Conservation (phyloP, 2,797 vertebrate genomes). For the Tragopan temminckii region DNA sequence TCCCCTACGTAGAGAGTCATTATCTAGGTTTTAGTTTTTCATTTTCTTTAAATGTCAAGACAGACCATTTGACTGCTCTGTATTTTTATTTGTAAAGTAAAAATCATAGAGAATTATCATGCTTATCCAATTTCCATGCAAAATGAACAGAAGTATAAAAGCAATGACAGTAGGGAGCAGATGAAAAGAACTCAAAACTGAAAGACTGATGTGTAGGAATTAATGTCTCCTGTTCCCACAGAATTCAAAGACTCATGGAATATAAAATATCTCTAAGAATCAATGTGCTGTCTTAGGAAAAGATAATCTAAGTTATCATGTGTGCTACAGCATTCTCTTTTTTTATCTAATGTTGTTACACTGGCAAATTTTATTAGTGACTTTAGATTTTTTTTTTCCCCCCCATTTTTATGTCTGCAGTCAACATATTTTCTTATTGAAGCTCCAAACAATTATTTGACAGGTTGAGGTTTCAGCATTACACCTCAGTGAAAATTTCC, state of each 20-base stretch:
- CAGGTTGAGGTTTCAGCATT: background rate
- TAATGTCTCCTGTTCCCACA: background rate
- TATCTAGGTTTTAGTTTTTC: background rate
- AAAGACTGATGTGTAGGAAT: background rate
- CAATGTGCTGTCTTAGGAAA: background rate
- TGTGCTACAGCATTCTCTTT: background rate
- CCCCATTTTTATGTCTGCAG: background rate
- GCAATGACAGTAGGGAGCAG: background rate
- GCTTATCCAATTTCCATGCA: background rate
- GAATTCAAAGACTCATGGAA: background rate
- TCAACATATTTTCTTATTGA: background rate
- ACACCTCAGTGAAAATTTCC: background rate
- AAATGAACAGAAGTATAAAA: background rate
- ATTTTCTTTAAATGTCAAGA: background rate
- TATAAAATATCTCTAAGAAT: background rate
- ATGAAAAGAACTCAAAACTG: conserved; percentile 10
- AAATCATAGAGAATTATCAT: background rate
- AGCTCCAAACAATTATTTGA: background rate
- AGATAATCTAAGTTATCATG: background rate
- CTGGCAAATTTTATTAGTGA: background rate
- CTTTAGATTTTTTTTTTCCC: background rate
- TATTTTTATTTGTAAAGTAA: background rate
- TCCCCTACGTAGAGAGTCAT: background rate
- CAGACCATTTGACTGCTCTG: background rate
- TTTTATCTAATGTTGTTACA: background rate